Base-by-base conservation (phyloP, 2,113 vertebrate species). In the Arvicanthis niloticus region DNA sequence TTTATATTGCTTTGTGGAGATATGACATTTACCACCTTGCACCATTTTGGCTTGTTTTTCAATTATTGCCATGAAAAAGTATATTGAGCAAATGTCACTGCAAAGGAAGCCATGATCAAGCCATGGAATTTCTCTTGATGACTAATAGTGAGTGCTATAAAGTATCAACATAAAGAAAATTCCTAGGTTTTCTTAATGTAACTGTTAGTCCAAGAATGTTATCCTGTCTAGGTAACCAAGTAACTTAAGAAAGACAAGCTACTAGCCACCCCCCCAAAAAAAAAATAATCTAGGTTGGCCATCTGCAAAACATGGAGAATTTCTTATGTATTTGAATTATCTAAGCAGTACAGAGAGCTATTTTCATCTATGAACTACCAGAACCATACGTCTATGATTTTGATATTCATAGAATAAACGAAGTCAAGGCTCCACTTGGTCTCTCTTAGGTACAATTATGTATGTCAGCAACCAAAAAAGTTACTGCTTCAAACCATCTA, bases 21-120 rank as follows among this genome's bases (percentile, higher is more conserved):
- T 96, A 73, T 93, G 96, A 92, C 96, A 97, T 73, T 80, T 97
- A 89, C 93, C 98, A 98, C 96, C 96, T 93, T 78, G 84, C 73
- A 96, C 76, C 51, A 88, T 96, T 97, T 97, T 96, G 84, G 95
- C 51, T 51, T 51, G 11, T 80, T 97, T 95, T 96, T 92, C 91
- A 96, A 96, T 94, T 84, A 96, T 91, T 95, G 11, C 95, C 80
- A 40, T 96, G 75, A 94, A 96, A 90, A 97, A 89, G 65, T 21
- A 60, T 95, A 97, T 98, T 86, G 40, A 89, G 77, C 70, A 98
- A 97, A 60, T 96, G 91, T 91, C 95, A 58, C 31, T 97, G 70
- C 75, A 93, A 88, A 95, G 93, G 60, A 95, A 87, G n/a, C 8
- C 37, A 45, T 75, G 77, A 78, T 58, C 67, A 85, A 75, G 10